Percentiles rank a stretch among this genome's conserved stretches.
These are phyloP conservation scores for Hyperopisus bebe DNA, from an alignment of 2,113 vertebrate species.

Conservation along the genomic window DNA sequence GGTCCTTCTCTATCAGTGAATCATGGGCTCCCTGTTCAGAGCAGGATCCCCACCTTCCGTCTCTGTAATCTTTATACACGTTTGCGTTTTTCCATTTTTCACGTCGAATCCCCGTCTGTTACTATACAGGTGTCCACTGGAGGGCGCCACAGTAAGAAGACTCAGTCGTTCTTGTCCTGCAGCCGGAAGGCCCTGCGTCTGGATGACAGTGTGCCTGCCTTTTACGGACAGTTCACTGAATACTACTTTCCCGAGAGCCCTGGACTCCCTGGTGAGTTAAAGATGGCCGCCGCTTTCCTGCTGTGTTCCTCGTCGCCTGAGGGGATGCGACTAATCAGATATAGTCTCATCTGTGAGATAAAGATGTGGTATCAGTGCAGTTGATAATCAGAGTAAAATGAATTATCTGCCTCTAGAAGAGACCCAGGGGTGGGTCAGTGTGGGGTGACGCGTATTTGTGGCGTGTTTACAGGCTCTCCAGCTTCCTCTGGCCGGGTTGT, in stretches of 20 bases:
- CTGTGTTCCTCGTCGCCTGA: not conserved
- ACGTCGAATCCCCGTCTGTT: not conserved
- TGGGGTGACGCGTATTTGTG: not conserved
- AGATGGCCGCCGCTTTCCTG: not conserved
- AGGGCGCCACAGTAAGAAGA: conserved; percentile 82
- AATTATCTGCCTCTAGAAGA: not conserved
- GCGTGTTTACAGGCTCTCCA: not conserved
- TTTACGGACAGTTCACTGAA: conserved; percentile 92
- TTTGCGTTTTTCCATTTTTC: not conserved
- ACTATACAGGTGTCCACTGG: conserved; percentile 81
- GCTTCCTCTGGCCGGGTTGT: not conserved
- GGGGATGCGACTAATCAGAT: not conserved
- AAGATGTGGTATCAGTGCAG: not conserved
- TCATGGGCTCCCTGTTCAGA: not conserved
- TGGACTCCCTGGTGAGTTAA: conserved; percentile 70
- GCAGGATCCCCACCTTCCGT: not conserved
- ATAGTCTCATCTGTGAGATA: not conserved
- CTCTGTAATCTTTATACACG: not conserved
- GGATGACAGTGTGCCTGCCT: conserved; percentile 72
- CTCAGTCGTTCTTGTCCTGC: conserved; percentile 82
- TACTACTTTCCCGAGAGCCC: conserved; percentile 90
- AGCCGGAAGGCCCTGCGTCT: conserved; percentile 73
- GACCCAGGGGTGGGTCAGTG: not conserved
- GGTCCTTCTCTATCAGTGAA: not conserved
- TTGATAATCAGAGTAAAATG: not conserved